These are phyloP conservation scores for Drosophila pseudoananassae DNA, from an alignment of 1,140 invertebrate genomes.

Conservation along the genomic window DNA sequence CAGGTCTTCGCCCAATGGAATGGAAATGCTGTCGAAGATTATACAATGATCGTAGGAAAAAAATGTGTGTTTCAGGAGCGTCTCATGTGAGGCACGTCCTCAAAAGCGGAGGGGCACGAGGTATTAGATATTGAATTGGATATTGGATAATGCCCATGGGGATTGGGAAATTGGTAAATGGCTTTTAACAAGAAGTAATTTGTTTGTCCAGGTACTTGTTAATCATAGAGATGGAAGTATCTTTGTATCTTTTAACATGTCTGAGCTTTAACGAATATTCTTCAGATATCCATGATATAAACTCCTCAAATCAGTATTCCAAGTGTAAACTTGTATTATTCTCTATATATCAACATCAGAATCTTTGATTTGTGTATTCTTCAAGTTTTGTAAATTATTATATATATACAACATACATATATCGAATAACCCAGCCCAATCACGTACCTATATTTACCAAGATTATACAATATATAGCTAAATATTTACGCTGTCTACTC, in stretches of 20 bases:
- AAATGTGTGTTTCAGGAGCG: slow-evolving; percentile 53
- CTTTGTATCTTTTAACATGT: too few species aligned
- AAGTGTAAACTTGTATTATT: neutral
- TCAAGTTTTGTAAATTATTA: neutral
- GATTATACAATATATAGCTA: slow-evolving; percentile 47
- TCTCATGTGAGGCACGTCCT: slow-evolving; percentile 52
- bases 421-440: slow-evolving; percentile 14
- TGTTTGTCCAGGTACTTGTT: too few species aligned
- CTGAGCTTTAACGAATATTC: too few species aligned
- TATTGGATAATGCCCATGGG: slow-evolving; percentile 2
- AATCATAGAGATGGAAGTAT: neutral
- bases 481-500: slow-evolving; percentile 19
- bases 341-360: neutral
- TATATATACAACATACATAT: slow-evolving; percentile 1
- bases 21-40: slow-evolving; percentile 24
- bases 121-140: slow-evolving; percentile 12
- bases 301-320: slow-evolving; percentile 5
- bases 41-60: slow-evolving; percentile 37
- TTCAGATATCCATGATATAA: neutral
- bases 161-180: too few species aligned
- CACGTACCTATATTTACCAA: slow-evolving; percentile 28
- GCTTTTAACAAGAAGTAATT: neutral
- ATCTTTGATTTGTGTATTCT: slow-evolving; percentile 19
- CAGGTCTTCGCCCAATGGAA: slow-evolving; percentile 13
- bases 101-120: neutral